Conservation (phyloP, 2,113 vertebrate genomes). For the Thomomys bottae region DNA sequence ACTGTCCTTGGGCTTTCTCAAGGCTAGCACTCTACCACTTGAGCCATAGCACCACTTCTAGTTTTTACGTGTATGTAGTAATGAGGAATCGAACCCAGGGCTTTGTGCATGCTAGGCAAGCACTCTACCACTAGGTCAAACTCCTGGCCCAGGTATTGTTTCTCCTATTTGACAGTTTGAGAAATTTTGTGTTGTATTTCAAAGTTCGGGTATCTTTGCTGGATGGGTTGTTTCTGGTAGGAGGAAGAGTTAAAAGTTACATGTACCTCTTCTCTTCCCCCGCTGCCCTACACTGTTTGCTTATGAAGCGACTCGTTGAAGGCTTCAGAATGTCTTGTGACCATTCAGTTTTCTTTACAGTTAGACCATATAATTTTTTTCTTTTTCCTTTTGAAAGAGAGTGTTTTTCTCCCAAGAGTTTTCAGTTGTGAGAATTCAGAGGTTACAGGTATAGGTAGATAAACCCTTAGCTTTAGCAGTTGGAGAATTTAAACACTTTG, state of each 20-base stretch:
- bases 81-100: no score
- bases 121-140: no score
- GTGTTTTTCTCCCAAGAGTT: neutral
- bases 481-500: constrained; percentile 57
- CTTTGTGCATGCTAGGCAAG: no score
- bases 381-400: constrained; percentile 1
- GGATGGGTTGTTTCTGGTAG: neutral
- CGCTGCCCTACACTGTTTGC: neutral
- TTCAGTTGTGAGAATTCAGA: constrained; percentile 37
- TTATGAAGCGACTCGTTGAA: neutral
- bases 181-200: neutral
- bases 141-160: neutral
- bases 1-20: no score
- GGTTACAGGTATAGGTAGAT: neutral
- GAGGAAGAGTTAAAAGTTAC: neutral
- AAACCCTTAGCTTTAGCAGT: constrained; percentile 27
- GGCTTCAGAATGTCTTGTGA: constrained; percentile 8
- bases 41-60: no score
- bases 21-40: no score
- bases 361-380: neutral
- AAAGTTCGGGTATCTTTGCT: neutral
- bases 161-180: neutral
- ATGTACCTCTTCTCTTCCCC: neutral
- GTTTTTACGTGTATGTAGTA: no score
- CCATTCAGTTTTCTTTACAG: neutral